Evolutionary conservation across 2,113 vertebrate species (phyloP), one percentile per base, ranked within the genome.

Genomic region (Varanus salvator): DNA sequence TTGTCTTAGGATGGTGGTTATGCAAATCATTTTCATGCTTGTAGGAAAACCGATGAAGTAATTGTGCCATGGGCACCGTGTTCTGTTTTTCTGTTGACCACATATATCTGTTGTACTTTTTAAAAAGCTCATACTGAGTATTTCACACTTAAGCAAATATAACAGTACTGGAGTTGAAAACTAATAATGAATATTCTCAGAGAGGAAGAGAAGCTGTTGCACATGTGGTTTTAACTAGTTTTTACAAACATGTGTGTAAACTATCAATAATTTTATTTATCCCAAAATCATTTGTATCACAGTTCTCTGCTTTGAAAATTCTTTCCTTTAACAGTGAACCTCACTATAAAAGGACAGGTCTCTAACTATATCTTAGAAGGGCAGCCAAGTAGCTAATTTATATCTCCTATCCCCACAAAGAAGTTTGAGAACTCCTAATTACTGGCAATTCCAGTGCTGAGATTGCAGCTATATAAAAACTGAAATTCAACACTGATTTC

Each of bases 401-500:
- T 54, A 44, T 7, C n/a, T 69, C 72, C 6, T 34, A 81, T 7
- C 8, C 52, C n/a, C 31, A 23, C 25, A 50, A 27, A 12, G 11
- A 15, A 23, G 21, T 34, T 71, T 8, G 75, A 90, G 11, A 80
- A 54, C 57, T 78, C 15, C 29, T 27, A 52, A 34, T n/a, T 52
- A 52, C 21, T n/a, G 19, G 54, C 52, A 91, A 69, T 86, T 57
- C 54, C 85, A 68, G 48, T 80, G 68, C 90, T 6, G 27, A 87
- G 14, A 31, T 60, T 91, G 78, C 57, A 91, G 68, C 87, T 93
- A 91, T 88, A 21, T 57, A 80, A 85, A 80, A 50, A 8, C 19
- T 85, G 83, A 9, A 71, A 66, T 3, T 57, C 21, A 6, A 60
- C 31, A 23, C 15, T 1, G 31, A 14, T 54, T 78, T 69, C 31